Base-by-base conservation (phyloP, 2,888 invertebrate genomes). In the Artemia sinica region DNA sequence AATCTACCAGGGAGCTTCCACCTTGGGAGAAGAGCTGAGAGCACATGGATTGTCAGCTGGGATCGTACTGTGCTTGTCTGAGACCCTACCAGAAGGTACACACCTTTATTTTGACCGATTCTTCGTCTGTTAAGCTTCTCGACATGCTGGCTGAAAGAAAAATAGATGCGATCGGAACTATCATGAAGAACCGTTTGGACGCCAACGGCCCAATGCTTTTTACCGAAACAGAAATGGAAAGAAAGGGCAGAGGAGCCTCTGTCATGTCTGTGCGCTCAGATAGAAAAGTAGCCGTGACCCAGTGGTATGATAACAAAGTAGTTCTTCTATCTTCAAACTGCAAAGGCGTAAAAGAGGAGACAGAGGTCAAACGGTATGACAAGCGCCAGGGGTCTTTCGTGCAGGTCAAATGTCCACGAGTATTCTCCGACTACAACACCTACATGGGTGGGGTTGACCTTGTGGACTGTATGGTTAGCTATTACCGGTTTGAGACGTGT, bases 371-470 rank as follows among this genome's bases (percentile, higher is more conserved):
- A 71, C 67, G 71, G 71, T 75, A 69, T 70, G 66, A 65, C 68
- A 74, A 70, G 71, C 70, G 70, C 66, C 66, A 68, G 12, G 68
- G 67, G 69, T 66, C 69, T 66, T 69, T 70, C 49, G 69, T 73
- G 63, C 18, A 72, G 14, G 69, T 75, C 7, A 49, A 71, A n/a
- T 75, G 74, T 66, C 76, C 76, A 28, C 68, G 71, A 69, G 68
- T 76, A 9, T 74, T 76, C 1, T 73, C 67, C 50, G 72, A 72
- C 1, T 76, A 75, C 71, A 76, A 75, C 67, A 71, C 71, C 49
- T 71, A 73, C 71, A 76, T 75, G 72, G 73, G 74, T 6, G 76
- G 75, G 4, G 74, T 75, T 68, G 73, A 76, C 69, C 65, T 74
- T 7, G 66, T 73, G 52, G 74, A 76, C 65, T 73, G 74, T 48